Evolutionary conservation across 2,888 invertebrate species (phyloP).

Genomic region (Uloborus plumipes): DNA sequence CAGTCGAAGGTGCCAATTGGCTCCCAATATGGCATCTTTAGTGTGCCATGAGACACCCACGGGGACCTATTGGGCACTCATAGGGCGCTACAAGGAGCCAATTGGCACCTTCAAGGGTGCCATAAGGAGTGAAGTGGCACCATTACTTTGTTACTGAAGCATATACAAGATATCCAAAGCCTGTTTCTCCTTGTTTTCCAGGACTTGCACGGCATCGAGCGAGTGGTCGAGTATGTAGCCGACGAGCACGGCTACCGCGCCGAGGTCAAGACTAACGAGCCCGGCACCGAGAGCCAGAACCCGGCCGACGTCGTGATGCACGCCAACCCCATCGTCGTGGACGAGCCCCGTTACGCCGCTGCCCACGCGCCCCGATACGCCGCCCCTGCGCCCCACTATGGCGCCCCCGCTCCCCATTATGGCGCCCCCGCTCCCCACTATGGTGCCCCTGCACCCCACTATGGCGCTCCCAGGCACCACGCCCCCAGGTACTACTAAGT

Average conservation of each 20-base stretch:
- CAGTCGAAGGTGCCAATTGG: too few species aligned
- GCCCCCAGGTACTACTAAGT: too few species aligned
- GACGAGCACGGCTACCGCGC: conserved; percentile 66
- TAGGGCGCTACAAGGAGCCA: too few species aligned
- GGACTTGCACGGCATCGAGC: conserved; percentile 61
- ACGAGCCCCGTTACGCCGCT: conserved; percentile 22
- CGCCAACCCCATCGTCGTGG: conserved; percentile 45
- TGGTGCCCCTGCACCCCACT: conserved; percentile 3
- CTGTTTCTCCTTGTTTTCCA: not conserved
- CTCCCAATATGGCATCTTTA: too few species aligned
- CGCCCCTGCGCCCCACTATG: conserved; percentile 11
- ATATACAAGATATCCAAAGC: too few species aligned
- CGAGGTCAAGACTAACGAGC: conserved; percentile 62
- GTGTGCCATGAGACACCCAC: too few species aligned
- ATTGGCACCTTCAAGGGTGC: too few species aligned
- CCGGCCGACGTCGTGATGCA: conserved; percentile 53
- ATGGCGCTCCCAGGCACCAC: not conserved
- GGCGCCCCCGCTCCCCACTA: conserved; percentile 6
- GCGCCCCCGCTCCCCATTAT: conserved; percentile 2
- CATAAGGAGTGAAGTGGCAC: too few species aligned
- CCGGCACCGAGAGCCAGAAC: conserved; percentile 59
- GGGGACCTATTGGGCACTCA: too few species aligned
- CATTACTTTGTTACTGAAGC: too few species aligned
- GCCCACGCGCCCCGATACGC: conserved; percentile 2
- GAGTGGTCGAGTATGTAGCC: conserved; percentile 65